Conservation (phyloP, 1,140 invertebrate species). For the Lycorma delicatula region DNA sequence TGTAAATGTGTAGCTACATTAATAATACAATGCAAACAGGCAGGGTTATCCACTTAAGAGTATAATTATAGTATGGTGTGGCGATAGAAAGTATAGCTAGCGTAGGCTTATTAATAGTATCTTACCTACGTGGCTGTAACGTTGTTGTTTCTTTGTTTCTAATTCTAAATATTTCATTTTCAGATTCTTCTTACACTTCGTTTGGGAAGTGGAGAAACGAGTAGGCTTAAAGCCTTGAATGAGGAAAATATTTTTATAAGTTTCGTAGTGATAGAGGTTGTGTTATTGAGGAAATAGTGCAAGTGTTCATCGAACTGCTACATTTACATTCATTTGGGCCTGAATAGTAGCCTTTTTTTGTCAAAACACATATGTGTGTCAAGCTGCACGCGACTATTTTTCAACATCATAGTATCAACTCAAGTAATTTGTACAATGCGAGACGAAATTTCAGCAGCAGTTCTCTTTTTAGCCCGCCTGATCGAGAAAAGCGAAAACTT, state of each 20-base stretch:
- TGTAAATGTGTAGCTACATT: background rate
- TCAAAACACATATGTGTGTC: slow-evolving; percentile 14
- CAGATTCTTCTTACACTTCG: too few species aligned
- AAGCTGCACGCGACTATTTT: slow-evolving; percentile 10
- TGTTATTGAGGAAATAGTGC: background rate
- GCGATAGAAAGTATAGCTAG: too few species aligned
- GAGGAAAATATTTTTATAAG: slow-evolving; percentile 3
- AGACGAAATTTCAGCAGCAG: slow-evolving; percentile 45
- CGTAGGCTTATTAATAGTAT: too few species aligned
- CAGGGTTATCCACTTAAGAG: background rate
- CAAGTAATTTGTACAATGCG: slow-evolving; percentile 33
- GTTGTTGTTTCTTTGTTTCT: too few species aligned
- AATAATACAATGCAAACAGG: background rate
- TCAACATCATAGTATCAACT: slow-evolving; percentile 12
- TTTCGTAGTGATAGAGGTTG: slow-evolving; percentile 5
- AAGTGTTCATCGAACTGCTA: slow-evolving; percentile 1
- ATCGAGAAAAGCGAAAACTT: slow-evolving; percentile 50
- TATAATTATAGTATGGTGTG: background rate
- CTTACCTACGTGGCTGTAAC: too few species aligned
- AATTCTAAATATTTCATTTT: too few species aligned
- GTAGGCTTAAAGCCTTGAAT: background rate
- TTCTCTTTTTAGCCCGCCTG: slow-evolving; percentile 45
- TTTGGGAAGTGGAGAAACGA: too few species aligned
- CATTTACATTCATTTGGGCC: background rate
- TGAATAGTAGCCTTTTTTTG: background rate